Evolutionary conservation across 2,113 vertebrate species (phyloP).

Genomic region (Rousettus leschenaultii): DNA sequence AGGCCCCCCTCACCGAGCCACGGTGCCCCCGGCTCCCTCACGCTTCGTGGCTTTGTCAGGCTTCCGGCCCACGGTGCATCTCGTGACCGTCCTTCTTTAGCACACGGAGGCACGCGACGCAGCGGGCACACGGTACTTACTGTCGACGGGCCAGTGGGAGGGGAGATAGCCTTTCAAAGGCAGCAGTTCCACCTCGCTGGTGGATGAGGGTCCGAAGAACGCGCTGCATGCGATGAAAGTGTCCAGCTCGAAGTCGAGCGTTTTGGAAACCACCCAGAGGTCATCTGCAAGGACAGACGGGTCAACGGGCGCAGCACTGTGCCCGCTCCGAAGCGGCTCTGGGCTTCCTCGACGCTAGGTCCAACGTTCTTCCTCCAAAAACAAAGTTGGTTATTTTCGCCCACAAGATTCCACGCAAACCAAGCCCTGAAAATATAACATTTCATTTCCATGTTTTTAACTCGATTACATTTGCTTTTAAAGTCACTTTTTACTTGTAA

Average conservation of each 20-base stretch:
- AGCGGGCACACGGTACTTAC: constrained; percentile 72
- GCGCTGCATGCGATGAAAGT: constrained; percentile 85
- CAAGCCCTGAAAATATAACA: background rate
- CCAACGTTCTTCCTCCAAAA: background rate
- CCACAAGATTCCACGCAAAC: background rate
- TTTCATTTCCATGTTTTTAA: background rate
- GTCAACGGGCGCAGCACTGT: too few relatives aligned
- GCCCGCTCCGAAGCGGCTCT: background rate
- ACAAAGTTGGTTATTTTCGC: background rate
- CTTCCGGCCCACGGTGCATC: background rate
- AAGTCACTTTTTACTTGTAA: background rate
- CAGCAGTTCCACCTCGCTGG: constrained; percentile 82
- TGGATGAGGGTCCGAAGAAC: constrained; percentile 86
- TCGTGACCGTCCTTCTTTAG: background rate
- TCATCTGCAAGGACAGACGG: constrained; percentile 80
- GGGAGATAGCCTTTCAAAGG: constrained; percentile 85
- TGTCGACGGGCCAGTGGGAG: constrained; percentile 81
- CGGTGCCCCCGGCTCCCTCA: background rate
- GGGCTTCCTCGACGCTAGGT: background rate
- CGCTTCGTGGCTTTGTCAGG: too few relatives aligned
- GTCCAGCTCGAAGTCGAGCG: constrained; percentile 81
- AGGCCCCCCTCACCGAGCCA: background rate
- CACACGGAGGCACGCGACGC: background rate
- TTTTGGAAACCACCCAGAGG: constrained; percentile 88
- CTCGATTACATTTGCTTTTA: background rate